Conservation (phyloP, 2,888 invertebrate genomes). For the Drosophila neutralis region DNA sequence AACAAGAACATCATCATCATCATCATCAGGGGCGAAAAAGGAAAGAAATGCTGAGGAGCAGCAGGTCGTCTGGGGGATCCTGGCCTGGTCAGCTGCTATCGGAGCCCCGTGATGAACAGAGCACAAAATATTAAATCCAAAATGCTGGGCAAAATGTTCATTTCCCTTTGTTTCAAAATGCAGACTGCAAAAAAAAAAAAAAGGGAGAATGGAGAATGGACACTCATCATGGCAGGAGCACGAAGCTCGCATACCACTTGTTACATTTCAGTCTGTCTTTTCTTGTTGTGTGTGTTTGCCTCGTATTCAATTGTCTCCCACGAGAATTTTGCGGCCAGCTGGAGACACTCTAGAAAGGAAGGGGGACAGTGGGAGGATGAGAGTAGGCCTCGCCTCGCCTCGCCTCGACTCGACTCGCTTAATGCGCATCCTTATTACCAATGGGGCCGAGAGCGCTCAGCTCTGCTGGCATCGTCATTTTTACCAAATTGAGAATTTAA, state of each 20-base stretch:
- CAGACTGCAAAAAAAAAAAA: conserved; percentile 20
- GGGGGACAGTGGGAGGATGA: not conserved
- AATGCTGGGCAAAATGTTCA: conserved; percentile 71
- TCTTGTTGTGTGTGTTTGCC: conserved; percentile 30
- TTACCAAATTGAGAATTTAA: conserved; percentile 80
- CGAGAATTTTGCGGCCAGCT: conserved; percentile 66
- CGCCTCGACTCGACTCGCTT: conserved; percentile 49
- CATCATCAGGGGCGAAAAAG: conserved; percentile 7
- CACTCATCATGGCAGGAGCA: not conserved
- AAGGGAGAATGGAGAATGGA: not conserved
- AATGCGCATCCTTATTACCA: conserved; percentile 78
- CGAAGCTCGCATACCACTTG: conserved; percentile 51
- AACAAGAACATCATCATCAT: conserved; percentile 20
- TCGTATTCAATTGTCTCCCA: conserved; percentile 76
- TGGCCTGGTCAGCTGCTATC: conserved; percentile 38
- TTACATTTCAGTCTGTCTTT: conserved; percentile 43
- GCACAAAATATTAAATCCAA: conserved; percentile 73
- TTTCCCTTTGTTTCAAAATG: conserved; percentile 65
- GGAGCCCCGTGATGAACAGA: conserved; percentile 64
- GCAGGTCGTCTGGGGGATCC: conserved; percentile 54
- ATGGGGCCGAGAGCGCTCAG: conserved; percentile 51
- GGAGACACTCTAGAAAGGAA: not conserved
- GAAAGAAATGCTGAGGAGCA: conserved; percentile 36
- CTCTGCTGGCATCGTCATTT: conserved; percentile 71
- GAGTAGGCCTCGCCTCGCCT: conserved; percentile 31